Conservation (phyloP, 1,140 invertebrate species). For the Hormaphis cornu region DNA sequence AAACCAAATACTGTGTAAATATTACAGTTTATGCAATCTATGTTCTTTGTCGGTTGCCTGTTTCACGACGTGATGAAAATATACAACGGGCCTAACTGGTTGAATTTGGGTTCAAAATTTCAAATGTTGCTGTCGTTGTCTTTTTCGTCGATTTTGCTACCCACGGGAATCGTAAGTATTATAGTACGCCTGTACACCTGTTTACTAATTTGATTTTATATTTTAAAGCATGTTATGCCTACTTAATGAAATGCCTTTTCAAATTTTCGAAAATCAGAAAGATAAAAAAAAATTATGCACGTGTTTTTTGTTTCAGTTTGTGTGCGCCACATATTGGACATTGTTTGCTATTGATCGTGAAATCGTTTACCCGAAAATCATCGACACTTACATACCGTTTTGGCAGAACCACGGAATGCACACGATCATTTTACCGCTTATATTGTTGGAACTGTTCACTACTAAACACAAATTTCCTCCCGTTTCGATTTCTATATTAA, state of each 20-base stretch:
- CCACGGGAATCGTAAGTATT: constrained; percentile 1
- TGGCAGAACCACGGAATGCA: constrained; percentile 63
- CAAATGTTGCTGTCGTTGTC: neutral
- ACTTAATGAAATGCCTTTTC: too few species aligned
- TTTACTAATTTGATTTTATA: too few species aligned
- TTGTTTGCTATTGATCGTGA: constrained; percentile 57
- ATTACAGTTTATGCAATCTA: constrained; percentile 20
- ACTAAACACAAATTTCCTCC: constrained; percentile 60
- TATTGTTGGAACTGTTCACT: constrained; percentile 57
- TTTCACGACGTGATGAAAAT: constrained; percentile 31
- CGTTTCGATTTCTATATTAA: neutral
- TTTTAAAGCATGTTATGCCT: too few species aligned
- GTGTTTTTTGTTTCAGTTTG: constrained; percentile 48
- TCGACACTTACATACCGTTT: constrained; percentile 52
- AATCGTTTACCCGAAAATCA: constrained; percentile 52
- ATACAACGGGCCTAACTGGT: constrained; percentile 10
- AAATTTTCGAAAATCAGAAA: too few species aligned
- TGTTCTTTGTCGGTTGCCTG: constrained; percentile 1
- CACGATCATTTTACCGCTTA: constrained; percentile 57
- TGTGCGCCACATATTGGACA: constrained; percentile 56
- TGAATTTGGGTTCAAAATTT: constrained; percentile 9
- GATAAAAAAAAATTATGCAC: too few species aligned
- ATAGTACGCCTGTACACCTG: too few species aligned
- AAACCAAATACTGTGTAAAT: too few species aligned
- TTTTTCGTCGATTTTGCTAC: constrained; percentile 1